Base-by-base conservation (phyloP, 1,140 invertebrate species). In the Scaptomyza hsui region DNA sequence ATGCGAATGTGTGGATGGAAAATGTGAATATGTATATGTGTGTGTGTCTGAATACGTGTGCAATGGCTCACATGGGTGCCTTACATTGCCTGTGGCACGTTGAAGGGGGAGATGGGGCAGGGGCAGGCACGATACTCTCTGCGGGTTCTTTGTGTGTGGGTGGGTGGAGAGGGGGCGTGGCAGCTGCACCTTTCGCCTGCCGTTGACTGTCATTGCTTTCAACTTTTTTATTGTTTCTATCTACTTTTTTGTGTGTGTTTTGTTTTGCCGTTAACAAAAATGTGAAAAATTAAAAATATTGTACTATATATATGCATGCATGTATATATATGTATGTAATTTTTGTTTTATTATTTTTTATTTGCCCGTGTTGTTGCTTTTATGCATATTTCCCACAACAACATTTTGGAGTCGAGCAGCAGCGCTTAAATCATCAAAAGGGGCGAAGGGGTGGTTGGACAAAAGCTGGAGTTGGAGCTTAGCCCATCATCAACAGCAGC, bases 251-350 rank as follows among this genome's bases (percentile, higher is more conserved):
- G n/a, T 37, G 29, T 32, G 29, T 32, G 32, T 29, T 37, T 7
- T 32, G 29, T 32, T 12, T 29, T 9, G 15, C 10, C 18, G 45
- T 41, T 57, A 29, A 82, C n/a, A 74, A 76, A 80, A 82, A 74
- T 80, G 74, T 86, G 81, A 74, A 85, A 86, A 85, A 81, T 86
- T 86, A 85, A 86, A 85, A 80, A 85, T 86, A 85, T 85, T 83
- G 63, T 63, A 56, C 42, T 64, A 51, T 75, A 65, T 78, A 19
- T 35, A n/a, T 42, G 5, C 32, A 18, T 29, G 39, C 49, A 52
- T 42, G 24, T 21, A 68, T 45, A 61, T 56, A 45, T 53, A 52
- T 42, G 24, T 21, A 68, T 45, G 57, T 56, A 45, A 48, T 41
- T 18, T 19, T 26, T 48, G 5, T 32, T 42, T 37, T 47, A 37